Conservation (phyloP, 2,113 vertebrate species). For the Phainopepla nitens region DNA sequence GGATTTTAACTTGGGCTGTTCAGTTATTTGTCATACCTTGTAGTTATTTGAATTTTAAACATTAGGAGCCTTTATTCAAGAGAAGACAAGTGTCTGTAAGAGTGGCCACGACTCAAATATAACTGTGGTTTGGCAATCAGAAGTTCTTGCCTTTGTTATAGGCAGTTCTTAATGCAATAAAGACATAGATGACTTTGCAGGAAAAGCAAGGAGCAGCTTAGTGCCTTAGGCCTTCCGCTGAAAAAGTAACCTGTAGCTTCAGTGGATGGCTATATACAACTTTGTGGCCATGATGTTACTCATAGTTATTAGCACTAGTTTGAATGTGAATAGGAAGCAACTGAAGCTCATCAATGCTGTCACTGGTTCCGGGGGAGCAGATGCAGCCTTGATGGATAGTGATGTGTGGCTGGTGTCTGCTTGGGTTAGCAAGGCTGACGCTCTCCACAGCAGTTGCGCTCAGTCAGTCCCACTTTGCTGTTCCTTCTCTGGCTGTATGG, state of each 20-base stretch:
- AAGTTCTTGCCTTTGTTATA: background rate
- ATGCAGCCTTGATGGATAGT: rapidly evolving
- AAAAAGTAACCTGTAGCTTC: background rate
- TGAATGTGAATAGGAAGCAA: background rate
- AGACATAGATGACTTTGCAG: background rate
- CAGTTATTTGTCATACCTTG: background rate
- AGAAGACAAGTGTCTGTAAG: background rate
- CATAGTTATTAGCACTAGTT: background rate
- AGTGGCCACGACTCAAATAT: background rate
- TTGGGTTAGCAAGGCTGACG: background rate
- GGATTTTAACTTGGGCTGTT: background rate
- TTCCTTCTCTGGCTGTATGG: background rate
- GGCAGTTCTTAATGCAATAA: background rate
- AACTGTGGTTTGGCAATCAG: background rate
- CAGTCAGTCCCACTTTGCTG: background rate
- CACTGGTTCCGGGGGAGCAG: background rate
- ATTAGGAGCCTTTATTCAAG: background rate
- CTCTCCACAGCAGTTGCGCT: background rate
- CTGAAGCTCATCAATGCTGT: background rate
- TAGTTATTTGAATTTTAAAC: background rate
- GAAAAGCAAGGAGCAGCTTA: background rate
- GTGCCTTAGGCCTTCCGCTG: background rate
- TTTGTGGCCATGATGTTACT: background rate
- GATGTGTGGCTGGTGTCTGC: rapidly evolving
- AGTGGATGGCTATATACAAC: background rate